Evolutionary conservation across 64 coral and sea anemone species (phyloP), one percentile per base, ranked within the genome.

Genomic region (Orbicella faveolata): DNA sequence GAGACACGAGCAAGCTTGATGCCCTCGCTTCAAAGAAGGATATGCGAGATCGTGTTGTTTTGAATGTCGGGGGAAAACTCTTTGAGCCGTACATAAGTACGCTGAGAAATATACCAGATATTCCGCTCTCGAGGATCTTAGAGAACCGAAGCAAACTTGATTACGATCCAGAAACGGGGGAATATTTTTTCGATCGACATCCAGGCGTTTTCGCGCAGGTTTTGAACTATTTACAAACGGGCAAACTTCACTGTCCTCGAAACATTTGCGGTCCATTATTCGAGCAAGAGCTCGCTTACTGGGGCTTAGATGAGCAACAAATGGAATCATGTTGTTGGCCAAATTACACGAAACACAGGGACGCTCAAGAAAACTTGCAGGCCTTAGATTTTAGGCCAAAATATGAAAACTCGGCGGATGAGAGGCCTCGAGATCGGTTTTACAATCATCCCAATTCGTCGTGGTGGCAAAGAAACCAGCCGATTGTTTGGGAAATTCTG

Each of bases 301-400:
- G 97, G 97, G 97, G 97, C 21, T 96, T 99, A 6, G 88, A 96
- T 25, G 97, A 99, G 61, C 97, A 96, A 30, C 97, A 99, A 75
- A 99, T 99, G 97, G 97, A 99, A 51, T 96, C 97, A 6, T 99
- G 97, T 30, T 99, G 97, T 26, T 99, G 97, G 97, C 59, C 93
- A 9, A 96, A 99, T 77, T 99, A 99, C 16, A 99, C 97, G 11
- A 99, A 95, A 36, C 94, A 99, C 87, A 89, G 97, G 75, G 97
- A 99, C 20, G 97, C 97, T 16, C 94, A 99, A 74, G 94, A 96
- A 74, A 99, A 96, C 72, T 73, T 99, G 16, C 93, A 99, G 86
- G 92, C 94, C 48, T 81, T 99, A 75, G 94, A 99, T 91, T 96
- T 99, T 63, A 90, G 94, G n/a, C 97, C 97, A 9, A 82, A 87